These are phyloP conservation scores for Lota lota DNA, from an alignment of 2,113 vertebrate species.

Conservation along the genomic window DNA sequence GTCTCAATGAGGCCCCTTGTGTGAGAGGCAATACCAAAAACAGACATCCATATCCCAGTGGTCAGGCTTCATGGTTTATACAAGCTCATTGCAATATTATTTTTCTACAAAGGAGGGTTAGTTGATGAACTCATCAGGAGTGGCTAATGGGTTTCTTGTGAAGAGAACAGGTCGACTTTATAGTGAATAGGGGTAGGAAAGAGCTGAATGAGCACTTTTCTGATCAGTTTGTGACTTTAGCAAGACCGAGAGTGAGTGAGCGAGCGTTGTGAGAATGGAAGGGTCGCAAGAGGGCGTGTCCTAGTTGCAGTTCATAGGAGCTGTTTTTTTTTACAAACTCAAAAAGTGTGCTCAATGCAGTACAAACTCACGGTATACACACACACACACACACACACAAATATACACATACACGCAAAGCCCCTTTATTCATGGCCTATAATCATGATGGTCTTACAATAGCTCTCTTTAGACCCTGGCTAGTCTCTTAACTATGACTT, in stretches of 20 bases:
- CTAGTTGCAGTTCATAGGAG: slow-evolving; percentile 40
- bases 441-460: slow-evolving; percentile 28
- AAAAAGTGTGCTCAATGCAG: not conserved
- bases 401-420: slow-evolving; percentile 5
- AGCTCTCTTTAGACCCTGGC: slow-evolving; percentile 16
- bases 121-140: too few relatives aligned
- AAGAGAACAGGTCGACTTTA: too few relatives aligned
- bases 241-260: slow-evolving; percentile 11
- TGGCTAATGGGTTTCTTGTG: too few relatives aligned
- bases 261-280: not conserved
- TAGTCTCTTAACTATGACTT: slow-evolving; percentile 30
- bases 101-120: too few relatives aligned
- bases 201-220: too few relatives aligned
- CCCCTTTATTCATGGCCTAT: slow-evolving; percentile 20
- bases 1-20: too few relatives aligned
- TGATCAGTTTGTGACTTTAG: not conserved
- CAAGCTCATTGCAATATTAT: too few relatives aligned
- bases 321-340: slow-evolving; percentile 29
- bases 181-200: too few relatives aligned
- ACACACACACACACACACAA: slow-evolving; percentile 15
- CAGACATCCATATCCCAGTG: too few relatives aligned
- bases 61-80: too few relatives aligned
- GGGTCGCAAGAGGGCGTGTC: slow-evolving; percentile 15
- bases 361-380: slow-evolving; percentile 8
- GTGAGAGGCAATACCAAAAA: too few relatives aligned